A percentile compares a stretch with the other conserved stretches of the same genome.
These are phyloP conservation scores for Notamacropus eugenii DNA, from an alignment of 2,797 vertebrate species.

Conservation along the genomic window DNA sequence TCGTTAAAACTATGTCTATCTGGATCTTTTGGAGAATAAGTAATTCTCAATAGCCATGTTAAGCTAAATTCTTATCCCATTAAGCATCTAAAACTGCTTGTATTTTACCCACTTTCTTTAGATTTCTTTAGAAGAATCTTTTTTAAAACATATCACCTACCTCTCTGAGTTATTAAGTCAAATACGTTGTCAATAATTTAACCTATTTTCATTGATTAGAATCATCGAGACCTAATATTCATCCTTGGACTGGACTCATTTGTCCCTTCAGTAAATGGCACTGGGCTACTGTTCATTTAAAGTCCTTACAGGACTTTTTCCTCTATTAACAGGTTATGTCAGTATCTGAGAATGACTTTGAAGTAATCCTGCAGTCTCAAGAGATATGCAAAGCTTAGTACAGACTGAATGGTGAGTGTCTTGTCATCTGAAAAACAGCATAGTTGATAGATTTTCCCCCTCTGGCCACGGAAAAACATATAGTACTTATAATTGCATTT, in stretches of 20 bases:
- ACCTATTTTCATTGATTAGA: not conserved
- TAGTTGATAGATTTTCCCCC: not conserved
- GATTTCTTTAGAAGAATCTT: not conserved
- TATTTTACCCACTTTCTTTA: not conserved
- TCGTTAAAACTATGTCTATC: conserved; percentile 1
- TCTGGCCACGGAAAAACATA: not conserved
- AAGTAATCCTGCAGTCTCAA: not conserved
- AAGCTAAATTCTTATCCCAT: not conserved
- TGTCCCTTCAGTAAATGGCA: not conserved
- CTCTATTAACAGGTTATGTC: not conserved
- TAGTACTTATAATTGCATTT: not conserved
- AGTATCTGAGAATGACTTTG: not conserved
- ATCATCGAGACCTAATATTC: not conserved
- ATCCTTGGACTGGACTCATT: not conserved
- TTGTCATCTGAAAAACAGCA: not conserved
- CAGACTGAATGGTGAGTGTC: not conserved
- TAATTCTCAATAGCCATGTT: not conserved
- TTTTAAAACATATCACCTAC: not conserved
- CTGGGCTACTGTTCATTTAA: not conserved
- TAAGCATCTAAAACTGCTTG: not conserved
- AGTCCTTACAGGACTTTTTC: not conserved
- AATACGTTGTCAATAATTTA: not conserved
- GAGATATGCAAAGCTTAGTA: not conserved
- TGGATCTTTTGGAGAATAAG: conserved; percentile 14
- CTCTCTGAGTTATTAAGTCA: not conserved